Evolutionary conservation across 2,797 vertebrate species (phyloP), one percentile per base, ranked within the genome.

Genomic region (Hozukius guyotensis): DNA sequence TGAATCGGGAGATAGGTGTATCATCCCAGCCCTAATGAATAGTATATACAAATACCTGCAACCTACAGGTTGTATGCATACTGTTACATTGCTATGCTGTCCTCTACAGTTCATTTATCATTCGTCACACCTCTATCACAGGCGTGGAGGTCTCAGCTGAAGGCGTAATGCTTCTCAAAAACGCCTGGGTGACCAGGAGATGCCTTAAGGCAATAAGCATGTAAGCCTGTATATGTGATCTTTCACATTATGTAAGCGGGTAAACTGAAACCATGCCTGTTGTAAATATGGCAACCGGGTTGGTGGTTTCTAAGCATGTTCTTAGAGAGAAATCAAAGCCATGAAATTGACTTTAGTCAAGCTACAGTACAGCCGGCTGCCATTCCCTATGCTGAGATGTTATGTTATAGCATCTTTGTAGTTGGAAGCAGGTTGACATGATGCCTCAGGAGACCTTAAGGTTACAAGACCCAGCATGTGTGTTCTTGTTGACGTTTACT

Each of bases 261-360:
- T 83, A 68, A 78, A 68, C 69, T 34, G 63, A 72, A 42, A 81
- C 68, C 36, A 16, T 67, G 66, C 27, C 53, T 31, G 22, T 49
- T 80, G 65, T 80, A 46, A 3, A 67, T 60, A 55, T 76, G 49
- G 67, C 57, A 79, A 27, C 46, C n/a, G 2, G 8, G 18, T n/a
- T 24, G 20, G 27, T 81, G 71, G 18, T 69, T 74, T 74, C 66
- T 56, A 57, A 71, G 63, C 49, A 24, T 76, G 59, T 79, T 60
- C 76, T 71, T 77, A 0, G 42, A 74, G 49, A 78, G 31, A 81
- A 84, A 72, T 73, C 77, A 32, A 74, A 74, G 65, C 62, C 80
- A 56, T 79, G 73, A 86, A 82, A 84, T 77, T 31, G 20, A 77
- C 66, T 85, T 83, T 62, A 56, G 63, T 86, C 63, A 52, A 2